phyloP scores from a whole-genome alignment of 1,140 invertebrate species.

The Uloborus diversus region DNA sequence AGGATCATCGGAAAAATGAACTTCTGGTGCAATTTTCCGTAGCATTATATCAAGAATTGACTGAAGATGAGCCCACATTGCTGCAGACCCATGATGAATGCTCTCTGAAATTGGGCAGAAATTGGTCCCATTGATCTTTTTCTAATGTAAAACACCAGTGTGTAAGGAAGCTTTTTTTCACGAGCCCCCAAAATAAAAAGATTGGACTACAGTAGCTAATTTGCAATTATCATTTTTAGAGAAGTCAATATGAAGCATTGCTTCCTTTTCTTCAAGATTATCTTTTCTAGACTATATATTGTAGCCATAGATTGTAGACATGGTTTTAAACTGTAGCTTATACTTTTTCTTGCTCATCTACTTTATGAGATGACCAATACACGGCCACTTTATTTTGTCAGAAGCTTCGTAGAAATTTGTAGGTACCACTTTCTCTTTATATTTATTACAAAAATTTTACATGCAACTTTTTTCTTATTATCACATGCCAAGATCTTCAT shows the following conservation, averaged over 20 bases:
- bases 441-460: background rate
- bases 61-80: background rate
- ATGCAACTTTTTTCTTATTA: background rate
- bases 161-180: background rate
- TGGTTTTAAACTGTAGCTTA: background rate
- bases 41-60: background rate
- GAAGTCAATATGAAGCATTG: background rate
- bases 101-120: background rate
- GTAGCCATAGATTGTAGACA: background rate
- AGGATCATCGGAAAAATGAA: background rate
- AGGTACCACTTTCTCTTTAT: background rate
- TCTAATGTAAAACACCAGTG: background rate
- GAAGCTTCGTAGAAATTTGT: background rate
- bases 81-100: background rate
- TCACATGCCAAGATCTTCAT: background rate
- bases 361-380: background rate
- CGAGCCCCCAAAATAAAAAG: background rate
- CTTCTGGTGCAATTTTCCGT: background rate
- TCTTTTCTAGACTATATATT: background rate
- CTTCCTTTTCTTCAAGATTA: background rate
- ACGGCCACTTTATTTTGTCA: background rate
- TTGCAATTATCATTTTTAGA: background rate
- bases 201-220: background rate
- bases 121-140: background rate
- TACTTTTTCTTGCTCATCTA: background rate